Evolutionary conservation across 2,797 vertebrate genomes (phyloP).

Genomic region (Serranus cabrilla): DNA sequence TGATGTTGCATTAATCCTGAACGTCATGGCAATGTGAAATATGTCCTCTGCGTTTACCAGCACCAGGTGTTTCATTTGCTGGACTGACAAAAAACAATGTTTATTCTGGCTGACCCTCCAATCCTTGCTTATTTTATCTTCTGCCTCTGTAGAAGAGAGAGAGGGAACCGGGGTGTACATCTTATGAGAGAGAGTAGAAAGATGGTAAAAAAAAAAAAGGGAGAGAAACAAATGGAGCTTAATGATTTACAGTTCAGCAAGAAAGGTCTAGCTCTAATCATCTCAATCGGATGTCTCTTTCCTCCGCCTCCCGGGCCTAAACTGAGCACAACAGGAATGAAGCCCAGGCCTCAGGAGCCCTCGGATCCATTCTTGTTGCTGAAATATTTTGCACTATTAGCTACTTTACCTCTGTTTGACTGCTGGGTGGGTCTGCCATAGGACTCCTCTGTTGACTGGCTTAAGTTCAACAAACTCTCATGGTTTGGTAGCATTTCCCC

Average conservation of each 20-base stretch:
- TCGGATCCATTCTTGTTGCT: conserved; percentile 19
- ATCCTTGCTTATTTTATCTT: conserved; percentile 73
- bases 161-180: conserved; percentile 36
- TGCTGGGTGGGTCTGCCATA: conserved; percentile 28
- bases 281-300: conserved; percentile 42
- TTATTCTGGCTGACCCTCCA: conserved; percentile 81
- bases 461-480: conserved; percentile 13
- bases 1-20: conserved; percentile 81
- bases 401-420: conserved; percentile 41
- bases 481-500: conserved; percentile 15
- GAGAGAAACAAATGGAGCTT: conserved; percentile 43
- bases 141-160: conserved; percentile 44
- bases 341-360: background rate
- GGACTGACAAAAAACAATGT: conserved; percentile 80
- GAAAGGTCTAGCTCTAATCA: conserved; percentile 45
- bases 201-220: conserved; percentile 46
- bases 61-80: conserved; percentile 87
- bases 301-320: conserved; percentile 25
- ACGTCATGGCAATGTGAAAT: conserved; percentile 78
- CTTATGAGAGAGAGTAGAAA: conserved; percentile 24
- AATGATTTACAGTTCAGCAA: conserved; percentile 56
- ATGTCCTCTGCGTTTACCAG: conserved; percentile 77
- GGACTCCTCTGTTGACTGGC: conserved; percentile 22
- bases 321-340: conserved; percentile 18
- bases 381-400: conserved; percentile 30